These are phyloP conservation scores for Lophotis ruficrista DNA, from an alignment of 2,113 vertebrate genomes.

Conservation along the genomic window DNA sequence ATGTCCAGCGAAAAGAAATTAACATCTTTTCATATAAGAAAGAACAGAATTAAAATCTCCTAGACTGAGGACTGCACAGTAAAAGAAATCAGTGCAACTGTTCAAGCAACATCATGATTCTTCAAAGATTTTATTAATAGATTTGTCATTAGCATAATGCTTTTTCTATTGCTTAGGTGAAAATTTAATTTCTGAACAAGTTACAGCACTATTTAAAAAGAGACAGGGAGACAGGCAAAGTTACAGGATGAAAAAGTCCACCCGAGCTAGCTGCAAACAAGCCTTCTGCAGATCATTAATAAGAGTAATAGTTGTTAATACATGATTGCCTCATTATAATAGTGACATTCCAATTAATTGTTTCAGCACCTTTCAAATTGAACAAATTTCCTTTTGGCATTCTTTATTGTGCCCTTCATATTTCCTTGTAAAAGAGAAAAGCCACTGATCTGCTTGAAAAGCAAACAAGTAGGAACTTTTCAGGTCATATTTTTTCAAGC, in stretches of 20 bases:
- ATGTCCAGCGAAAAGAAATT: slow-evolving; percentile 33
- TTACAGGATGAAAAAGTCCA: slow-evolving; percentile 32
- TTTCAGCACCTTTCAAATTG: slow-evolving; percentile 59
- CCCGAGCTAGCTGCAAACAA: slow-evolving; percentile 20
- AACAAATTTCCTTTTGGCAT: slow-evolving; percentile 41
- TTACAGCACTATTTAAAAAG: slow-evolving; percentile 51
- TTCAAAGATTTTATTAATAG: slow-evolving; percentile 54
- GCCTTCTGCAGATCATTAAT: slow-evolving; percentile 67
- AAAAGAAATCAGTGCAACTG: slow-evolving; percentile 26
- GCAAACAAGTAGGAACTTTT: not conserved
- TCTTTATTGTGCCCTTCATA: slow-evolving; percentile 7
- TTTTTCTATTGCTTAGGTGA: slow-evolving; percentile 52
- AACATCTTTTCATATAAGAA: not conserved
- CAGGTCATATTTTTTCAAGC: not conserved
- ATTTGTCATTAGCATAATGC: slow-evolving; percentile 22
- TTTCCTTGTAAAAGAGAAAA: slow-evolving; percentile 18
- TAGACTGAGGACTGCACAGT: not conserved
- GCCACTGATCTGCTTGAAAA: not conserved
- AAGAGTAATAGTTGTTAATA: slow-evolving; percentile 65
- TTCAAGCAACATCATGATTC: not conserved
- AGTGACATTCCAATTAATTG: slow-evolving; percentile 61
- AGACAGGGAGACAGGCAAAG: slow-evolving; percentile 24
- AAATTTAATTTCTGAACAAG: slow-evolving; percentile 67
- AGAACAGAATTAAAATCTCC: not conserved
- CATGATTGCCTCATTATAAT: slow-evolving; percentile 66